Percentiles rank a stretch among this genome's conserved stretches.
Evolutionary conservation across 2,797 vertebrate species (phyloP).

Genomic region (Eulemur coronatus): DNA sequence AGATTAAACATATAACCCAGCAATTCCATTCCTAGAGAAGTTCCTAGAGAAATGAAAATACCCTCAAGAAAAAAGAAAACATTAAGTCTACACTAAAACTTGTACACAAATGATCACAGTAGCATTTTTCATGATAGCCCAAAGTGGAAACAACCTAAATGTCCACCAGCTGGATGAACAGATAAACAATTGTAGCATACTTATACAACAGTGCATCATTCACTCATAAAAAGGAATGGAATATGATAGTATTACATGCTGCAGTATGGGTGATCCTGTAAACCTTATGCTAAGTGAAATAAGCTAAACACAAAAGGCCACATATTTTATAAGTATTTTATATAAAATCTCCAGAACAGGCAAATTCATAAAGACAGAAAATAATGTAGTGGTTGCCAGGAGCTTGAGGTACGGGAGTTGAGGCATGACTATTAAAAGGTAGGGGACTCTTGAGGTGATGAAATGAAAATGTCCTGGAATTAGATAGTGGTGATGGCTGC

Average conservation of each 20-base stretch:
- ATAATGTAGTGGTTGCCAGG: neutral
- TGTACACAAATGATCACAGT: neutral
- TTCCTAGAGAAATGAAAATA: neutral
- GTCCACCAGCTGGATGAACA: neutral
- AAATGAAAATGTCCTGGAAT: slow-evolving; percentile 25
- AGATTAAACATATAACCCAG: neutral
- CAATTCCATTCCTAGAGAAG: neutral
- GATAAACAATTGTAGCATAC: neutral
- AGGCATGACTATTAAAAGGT: neutral
- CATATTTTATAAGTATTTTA: neutral
- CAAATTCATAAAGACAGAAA: slow-evolving; percentile 13
- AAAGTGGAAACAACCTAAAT: neutral
- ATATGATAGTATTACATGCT: neutral
- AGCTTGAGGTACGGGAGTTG: neutral
- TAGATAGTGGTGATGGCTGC: neutral
- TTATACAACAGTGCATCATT: neutral
- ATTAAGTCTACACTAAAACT: neutral
- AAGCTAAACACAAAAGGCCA: neutral
- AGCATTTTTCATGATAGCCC: neutral
- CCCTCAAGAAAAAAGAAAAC: neutral
- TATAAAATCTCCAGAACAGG: neutral
- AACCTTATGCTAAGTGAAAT: neutral
- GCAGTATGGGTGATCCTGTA: neutral
- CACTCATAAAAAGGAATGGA: neutral
- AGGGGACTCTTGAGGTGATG: neutral